Evolutionary conservation across 2,797 vertebrate genomes (phyloP).

Genomic region (Intellagama lesueurii): DNA sequence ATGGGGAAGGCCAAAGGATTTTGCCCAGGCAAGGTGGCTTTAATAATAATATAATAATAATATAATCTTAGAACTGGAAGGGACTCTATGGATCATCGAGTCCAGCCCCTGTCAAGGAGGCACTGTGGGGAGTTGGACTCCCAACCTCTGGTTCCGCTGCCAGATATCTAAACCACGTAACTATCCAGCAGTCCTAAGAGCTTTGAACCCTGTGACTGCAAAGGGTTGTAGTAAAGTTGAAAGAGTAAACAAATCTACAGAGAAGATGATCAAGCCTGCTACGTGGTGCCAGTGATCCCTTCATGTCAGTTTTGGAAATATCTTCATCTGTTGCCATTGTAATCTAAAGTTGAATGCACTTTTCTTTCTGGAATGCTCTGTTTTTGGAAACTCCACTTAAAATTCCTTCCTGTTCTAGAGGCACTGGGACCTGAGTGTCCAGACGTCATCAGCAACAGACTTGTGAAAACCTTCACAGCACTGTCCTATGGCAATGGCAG

Average conservation of each 20-base stretch:
- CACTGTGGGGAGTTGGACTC: too few species aligned
- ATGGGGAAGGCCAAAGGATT: too few species aligned
- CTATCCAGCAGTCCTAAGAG: not conserved
- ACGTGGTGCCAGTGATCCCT: not conserved
- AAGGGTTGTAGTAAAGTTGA: too few species aligned
- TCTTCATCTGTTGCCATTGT: not conserved
- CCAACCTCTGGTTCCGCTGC: too few species aligned
- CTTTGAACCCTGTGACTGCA: not conserved
- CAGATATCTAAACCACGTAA: too few species aligned
- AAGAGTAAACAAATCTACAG: not conserved
- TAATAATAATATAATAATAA: too few species aligned
- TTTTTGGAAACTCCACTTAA: not conserved
- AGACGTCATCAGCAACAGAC: conserved; percentile 83
- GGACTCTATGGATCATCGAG: too few species aligned
- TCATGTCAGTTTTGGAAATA: not conserved
- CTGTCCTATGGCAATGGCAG: conserved; percentile 87
- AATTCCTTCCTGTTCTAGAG: conserved; percentile 75
- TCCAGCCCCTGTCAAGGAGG: too few species aligned
- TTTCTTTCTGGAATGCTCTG: not conserved
- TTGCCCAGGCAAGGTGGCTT: too few species aligned
- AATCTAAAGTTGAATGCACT: not conserved
- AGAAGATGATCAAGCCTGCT: not conserved
- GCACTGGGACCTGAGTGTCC: conserved; percentile 86
- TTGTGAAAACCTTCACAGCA: conserved; percentile 88
- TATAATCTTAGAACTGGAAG: too few species aligned